Base-by-base conservation (phyloP, 2,113 vertebrate genomes). In the Suncus etruscus region DNA sequence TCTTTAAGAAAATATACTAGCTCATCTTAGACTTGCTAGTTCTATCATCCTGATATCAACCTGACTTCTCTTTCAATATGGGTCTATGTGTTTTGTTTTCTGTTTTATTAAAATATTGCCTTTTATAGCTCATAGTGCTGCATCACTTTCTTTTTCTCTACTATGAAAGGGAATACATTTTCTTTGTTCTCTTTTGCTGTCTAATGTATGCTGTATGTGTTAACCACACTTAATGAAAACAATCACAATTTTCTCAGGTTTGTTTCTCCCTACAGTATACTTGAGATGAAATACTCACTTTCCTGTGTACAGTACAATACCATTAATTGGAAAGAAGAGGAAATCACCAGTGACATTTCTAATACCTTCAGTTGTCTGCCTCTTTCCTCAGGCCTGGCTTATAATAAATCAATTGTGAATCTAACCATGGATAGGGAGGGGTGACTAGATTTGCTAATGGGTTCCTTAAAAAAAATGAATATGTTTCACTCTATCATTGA, bases 361-460 rank as follows among this genome's bases (percentile, higher is more conserved):
- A 79, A 91, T 93, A 78, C 86, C 65, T 86, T 83, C 50, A 74
- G 65, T 91, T 0, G 0, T 70, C 88, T 83, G 58, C 83, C 63
- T 95, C 50, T 86, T 93, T 95, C 83, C 69, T 95, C 68, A 31
- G 81, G 77, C 77, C 66, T 68, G 86, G 81, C 77, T 95, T 88
- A 91, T 93, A 93, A 93, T 94, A 94, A 96, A 95, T 94, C 94
- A 94, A 88, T 93, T 94, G 93, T 90, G 83, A 95, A 90, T 95
- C 89, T 94, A 94, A 91, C 88, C 89, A 85, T 84, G 83, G 51
- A 45, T 54, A 63, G 24, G 82, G 66, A 87, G 16, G 65, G 76
- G 51, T 66, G 72, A 25, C 47, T 77, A 75, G 79, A 65, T 94
- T 92, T 94, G 68, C 58, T 86, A 87, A 79, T 72, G 51, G 68